Evolutionary conservation across 2,113 vertebrate genomes (phyloP).

Genomic region (Donacobius atricapilla): DNA sequence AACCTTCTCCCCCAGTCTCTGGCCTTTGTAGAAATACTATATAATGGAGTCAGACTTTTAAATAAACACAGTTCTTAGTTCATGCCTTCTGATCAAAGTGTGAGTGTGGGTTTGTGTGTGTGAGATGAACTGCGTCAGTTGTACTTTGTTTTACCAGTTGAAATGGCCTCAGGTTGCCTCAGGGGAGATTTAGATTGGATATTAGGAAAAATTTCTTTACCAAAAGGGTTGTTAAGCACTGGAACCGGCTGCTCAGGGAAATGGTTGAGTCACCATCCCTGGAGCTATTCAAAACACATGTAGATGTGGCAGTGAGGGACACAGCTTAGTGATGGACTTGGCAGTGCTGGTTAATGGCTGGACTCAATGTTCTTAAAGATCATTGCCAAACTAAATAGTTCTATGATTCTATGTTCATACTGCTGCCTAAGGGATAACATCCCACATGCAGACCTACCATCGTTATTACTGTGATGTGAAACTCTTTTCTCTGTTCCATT

Average conservation of each 20-base stretch:
- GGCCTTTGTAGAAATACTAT: no score
- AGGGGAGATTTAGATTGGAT: background rate
- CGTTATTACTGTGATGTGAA: background rate
- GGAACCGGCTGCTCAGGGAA: background rate
- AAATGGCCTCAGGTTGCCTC: background rate
- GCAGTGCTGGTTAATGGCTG: background rate
- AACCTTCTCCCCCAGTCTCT: no score
- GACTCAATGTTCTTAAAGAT: background rate
- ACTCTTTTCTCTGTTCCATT: background rate
- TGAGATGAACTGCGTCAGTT: no score
- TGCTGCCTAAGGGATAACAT: background rate
- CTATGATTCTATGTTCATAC: background rate
- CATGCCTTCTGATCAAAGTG: no score
- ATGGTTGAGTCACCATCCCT: background rate
- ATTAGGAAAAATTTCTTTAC: background rate
- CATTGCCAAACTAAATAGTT: background rate
- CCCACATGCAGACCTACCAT: background rate
- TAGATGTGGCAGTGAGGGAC: background rate
- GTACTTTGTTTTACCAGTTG: accelerated
- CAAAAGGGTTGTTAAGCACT: background rate
- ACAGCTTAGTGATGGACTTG: background rate
- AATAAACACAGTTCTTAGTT: no score
- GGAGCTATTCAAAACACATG: background rate
- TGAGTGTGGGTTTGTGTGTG: no score
- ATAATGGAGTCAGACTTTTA: no score